phyloP scores from a whole-genome alignment of 2,113 vertebrate species.

The Myotis davidii region DNA sequence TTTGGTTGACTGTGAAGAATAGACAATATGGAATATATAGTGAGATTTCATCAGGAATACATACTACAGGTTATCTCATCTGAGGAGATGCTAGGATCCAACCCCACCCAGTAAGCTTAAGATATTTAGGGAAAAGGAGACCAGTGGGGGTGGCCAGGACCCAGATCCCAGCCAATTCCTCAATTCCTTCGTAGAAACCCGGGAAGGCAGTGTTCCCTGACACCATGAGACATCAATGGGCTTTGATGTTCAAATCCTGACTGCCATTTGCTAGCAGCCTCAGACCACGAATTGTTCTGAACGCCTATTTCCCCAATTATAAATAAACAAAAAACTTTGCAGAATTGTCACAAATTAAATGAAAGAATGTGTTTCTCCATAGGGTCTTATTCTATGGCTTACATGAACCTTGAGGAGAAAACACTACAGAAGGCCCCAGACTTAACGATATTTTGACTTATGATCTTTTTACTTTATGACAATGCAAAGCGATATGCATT shows the following conservation, averaged over 20 bases:
- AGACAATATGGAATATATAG: background rate
- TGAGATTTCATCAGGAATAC: background rate
- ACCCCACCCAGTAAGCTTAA: background rate
- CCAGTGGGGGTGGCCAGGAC: rapidly evolving
- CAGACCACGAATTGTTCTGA: background rate
- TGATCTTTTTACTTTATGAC: background rate
- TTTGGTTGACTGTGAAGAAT: background rate
- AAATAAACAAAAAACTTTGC: background rate
- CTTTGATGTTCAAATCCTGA: background rate
- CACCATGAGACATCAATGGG: background rate
- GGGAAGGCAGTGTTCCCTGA: background rate
- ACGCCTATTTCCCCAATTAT: background rate
- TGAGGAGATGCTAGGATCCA: background rate
- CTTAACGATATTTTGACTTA: background rate
- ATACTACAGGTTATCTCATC: background rate
- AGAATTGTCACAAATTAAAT: background rate
- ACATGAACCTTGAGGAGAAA: background rate
- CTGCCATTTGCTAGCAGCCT: background rate
- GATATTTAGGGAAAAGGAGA: background rate
- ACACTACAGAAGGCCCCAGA: background rate
- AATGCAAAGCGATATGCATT: background rate
- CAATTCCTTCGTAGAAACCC: background rate
- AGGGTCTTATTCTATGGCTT: background rate
- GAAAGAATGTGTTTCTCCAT: background rate
- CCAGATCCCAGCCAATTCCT: background rate